Evolutionary conservation across 1,140 invertebrate species (phyloP), one percentile per base, ranked within the genome.

Genomic region (Anastatus disparis): DNA sequence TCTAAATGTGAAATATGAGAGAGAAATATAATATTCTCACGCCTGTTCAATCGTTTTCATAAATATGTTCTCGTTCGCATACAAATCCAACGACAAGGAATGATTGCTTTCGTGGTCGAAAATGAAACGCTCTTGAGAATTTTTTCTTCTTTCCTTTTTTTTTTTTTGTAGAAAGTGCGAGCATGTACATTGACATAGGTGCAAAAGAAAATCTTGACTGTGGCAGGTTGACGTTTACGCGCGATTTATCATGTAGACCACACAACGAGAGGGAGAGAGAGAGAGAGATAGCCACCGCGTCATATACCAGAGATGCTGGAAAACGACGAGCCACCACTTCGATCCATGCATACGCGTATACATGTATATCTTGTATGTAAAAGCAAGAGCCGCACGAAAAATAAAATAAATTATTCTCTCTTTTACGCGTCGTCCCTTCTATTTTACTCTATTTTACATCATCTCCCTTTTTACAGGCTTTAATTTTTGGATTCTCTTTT

Each of bases 141-240:
- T n/a, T 44, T 17, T 44, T 4, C 15, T 17, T 44, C 42, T 44
- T 15, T 44, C 48, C 22, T 24, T 50, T 9, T 20, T 50, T 35
- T 35, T 35, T 10, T 10, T 35, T 10, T n/a, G n/a, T n/a, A n/a
- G n/a, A n/a, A 35, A 4, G 31, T 10, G 31, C 31, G 31, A 4
- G 17, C 48, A 8, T n/a, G 8, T 3, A 13, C 58, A 9, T 26
- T 42, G 55, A 35, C 1, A 29, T 42, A 42, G 58, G 59, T 24
- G n/a, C 26, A 13, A 63, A 63, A 48, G 42, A 63, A 63, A 63
- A 63, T 31, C 27, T 44, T 50, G 44, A 63, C n/a, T 22, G 27
- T 63, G 59, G 26, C 44, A 63, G 59, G 7, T 63, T 63, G 59
- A 48, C 42, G 42, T 63, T 63, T 63, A 50, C 59, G n/a, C 22